Evolutionary conservation across 2,797 vertebrate genomes (phyloP).

Genomic region (Sebastes reedi): DNA sequence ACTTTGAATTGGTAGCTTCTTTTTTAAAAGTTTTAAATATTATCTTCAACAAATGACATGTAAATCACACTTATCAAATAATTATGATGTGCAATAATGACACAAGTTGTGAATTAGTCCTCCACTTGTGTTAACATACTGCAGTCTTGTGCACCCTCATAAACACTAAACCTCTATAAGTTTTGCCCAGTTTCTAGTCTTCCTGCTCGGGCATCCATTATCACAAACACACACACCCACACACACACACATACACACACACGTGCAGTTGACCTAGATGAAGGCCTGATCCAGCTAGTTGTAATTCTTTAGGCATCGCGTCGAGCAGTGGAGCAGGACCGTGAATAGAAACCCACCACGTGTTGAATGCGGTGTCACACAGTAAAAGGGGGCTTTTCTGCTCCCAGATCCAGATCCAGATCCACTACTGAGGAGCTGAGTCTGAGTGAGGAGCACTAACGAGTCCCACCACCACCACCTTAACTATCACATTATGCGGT

Average conservation of each 20-base stretch:
- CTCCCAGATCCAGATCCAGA: slow-evolving; percentile 53
- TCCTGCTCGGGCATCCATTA: slow-evolving; percentile 2
- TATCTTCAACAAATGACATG: slow-evolving; percentile 14
- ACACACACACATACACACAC: slow-evolving; percentile 19
- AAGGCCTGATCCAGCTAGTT: slow-evolving; percentile 78
- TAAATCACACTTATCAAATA: slow-evolving; percentile 36
- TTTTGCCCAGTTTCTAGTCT: slow-evolving; percentile 16
- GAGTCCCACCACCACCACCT: slow-evolving; percentile 67
- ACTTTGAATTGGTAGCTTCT: not conserved
- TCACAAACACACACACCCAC: not conserved
- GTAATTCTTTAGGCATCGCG: slow-evolving; percentile 73
- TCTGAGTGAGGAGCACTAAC: slow-evolving; percentile 64
- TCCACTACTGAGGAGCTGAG: slow-evolving; percentile 20
- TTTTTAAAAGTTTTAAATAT: not conserved
- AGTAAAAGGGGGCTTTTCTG: slow-evolving; percentile 34
- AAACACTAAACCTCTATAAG: slow-evolving; percentile 14
- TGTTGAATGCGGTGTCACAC: slow-evolving; percentile 78
- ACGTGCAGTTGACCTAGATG: slow-evolving; percentile 71
- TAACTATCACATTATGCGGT: slow-evolving; percentile 83
- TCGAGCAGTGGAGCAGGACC: slow-evolving; percentile 50
- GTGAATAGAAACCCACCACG: slow-evolving; percentile 75
- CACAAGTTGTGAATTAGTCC: not conserved
- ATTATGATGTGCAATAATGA: not conserved
- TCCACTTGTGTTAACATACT: not conserved
- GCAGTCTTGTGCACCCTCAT: not conserved